Conservation (phyloP, 1,140 invertebrate species). For the Drosophila kurseongensis region DNA sequence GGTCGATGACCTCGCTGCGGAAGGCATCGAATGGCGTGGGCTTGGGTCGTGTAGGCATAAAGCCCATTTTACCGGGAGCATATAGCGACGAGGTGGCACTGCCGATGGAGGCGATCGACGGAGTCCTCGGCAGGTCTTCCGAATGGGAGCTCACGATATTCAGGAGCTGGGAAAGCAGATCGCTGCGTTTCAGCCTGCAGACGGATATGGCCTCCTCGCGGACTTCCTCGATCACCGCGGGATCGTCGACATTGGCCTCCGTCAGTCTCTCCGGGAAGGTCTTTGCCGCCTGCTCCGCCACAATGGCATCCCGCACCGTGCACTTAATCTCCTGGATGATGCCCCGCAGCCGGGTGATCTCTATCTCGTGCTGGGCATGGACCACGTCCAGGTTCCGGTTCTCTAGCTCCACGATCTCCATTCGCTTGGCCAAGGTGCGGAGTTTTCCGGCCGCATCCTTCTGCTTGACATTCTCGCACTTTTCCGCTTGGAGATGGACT, state of each 20-base stretch:
- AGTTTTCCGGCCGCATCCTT: conserved; percentile 85
- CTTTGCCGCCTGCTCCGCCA: conserved; percentile 84
- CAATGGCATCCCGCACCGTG: conserved; percentile 86
- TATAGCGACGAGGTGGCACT: conserved; percentile 76
- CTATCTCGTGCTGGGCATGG: conserved; percentile 85
- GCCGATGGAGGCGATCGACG: conserved; percentile 81
- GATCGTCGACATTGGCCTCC: conserved; percentile 40
- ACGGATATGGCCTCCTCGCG: conserved; percentile 63
- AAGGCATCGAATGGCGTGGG: conserved; percentile 52
- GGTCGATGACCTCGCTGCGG: conserved; percentile 45
- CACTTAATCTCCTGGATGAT: conserved; percentile 87
- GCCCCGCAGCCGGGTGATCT: conserved; percentile 86
- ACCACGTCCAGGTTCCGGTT: conserved; percentile 85
- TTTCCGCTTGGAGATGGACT: conserved; percentile 42
- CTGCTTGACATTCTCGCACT: conserved; percentile 53
- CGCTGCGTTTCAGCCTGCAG: conserved; percentile 85
- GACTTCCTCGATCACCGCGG: conserved; percentile 44
- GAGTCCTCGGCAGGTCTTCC: conserved; percentile 53
- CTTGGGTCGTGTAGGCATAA: conserved; percentile 84
- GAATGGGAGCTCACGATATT: conserved; percentile 83
- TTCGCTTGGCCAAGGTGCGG: conserved; percentile 86
- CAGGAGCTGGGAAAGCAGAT: conserved; percentile 86
- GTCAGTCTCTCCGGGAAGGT: conserved; percentile 69
- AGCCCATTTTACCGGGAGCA: conserved; percentile 86
- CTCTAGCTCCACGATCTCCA: conserved; percentile 86